These are phyloP conservation scores for Cryptocephalus primarius DNA, from an alignment of 2,888 invertebrate genomes.

Conservation along the genomic window DNA sequence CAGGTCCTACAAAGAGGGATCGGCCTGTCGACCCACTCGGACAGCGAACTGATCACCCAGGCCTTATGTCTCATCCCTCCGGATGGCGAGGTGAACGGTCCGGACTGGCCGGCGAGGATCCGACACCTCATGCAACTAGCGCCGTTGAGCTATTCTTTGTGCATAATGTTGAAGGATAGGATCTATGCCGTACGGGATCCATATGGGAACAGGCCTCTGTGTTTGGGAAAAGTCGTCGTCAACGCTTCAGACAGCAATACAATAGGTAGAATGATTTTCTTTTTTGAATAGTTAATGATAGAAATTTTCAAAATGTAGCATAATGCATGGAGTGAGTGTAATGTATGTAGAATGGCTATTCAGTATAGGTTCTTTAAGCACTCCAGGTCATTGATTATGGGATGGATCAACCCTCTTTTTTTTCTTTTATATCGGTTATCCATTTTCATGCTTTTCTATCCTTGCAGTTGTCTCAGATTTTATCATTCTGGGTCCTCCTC, in stretches of 20 bases:
- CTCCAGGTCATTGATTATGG: too few relatives aligned
- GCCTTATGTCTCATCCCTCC: slow-evolving; percentile 87
- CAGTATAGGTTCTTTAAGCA: too few relatives aligned
- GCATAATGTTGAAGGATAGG: slow-evolving; percentile 85
- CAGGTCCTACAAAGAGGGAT: slow-evolving; percentile 88
- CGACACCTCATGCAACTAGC: slow-evolving; percentile 87
- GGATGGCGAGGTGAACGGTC: slow-evolving; percentile 74
- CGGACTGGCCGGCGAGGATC: slow-evolving; percentile 88
- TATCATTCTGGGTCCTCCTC: too few relatives aligned
- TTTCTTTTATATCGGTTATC: too few relatives aligned
- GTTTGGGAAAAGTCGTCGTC: slow-evolving; percentile 76
- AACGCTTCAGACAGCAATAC: slow-evolving; percentile 13
- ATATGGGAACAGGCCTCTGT: slow-evolving; percentile 94
- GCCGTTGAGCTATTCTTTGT: slow-evolving; percentile 88
- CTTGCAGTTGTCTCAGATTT: too few relatives aligned
- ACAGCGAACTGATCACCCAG: slow-evolving; percentile 95
- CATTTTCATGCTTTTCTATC: too few relatives aligned
- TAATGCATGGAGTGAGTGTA: neutral
- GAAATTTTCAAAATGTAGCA: neutral
- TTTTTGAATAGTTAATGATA: neutral
- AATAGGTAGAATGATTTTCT: neutral
- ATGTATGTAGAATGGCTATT: too few relatives aligned
- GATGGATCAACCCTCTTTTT: too few relatives aligned
- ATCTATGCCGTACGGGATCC: slow-evolving; percentile 95
- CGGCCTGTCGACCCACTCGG: slow-evolving; percentile 90